A percentile compares a stretch with the other conserved stretches of the same genome.
Evolutionary conservation across 2,888 invertebrate genomes (phyloP).

Genomic region (Leucozona laternaria): DNA sequence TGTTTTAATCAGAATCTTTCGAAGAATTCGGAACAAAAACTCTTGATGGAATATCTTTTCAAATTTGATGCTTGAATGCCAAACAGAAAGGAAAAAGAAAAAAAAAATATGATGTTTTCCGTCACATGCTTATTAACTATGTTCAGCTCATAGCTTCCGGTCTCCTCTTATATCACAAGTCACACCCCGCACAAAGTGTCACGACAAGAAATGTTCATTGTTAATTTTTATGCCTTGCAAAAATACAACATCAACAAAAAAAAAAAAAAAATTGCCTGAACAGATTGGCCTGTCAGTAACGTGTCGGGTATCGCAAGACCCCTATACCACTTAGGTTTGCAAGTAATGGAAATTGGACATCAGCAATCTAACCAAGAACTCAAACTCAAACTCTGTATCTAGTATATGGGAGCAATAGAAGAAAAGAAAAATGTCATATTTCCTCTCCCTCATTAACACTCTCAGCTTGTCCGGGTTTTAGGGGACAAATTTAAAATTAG

Average conservation of each 20-base stretch:
- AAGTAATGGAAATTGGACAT: constrained; percentile 65
- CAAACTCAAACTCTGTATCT: background rate
- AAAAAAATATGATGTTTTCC: constrained; percentile 39
- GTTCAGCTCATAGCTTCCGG: constrained; percentile 2
- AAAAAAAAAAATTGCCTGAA: constrained; percentile 32
- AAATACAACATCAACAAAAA: constrained; percentile 22
- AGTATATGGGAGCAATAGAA: background rate
- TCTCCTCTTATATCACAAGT: background rate
- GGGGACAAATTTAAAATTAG: constrained; percentile 72
- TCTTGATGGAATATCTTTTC: constrained; percentile 11
- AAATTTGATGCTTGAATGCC: constrained; percentile 29
- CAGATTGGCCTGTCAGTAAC: constrained; percentile 71
- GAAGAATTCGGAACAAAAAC: background rate
- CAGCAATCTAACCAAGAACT: constrained; percentile 14
- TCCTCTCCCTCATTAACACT: constrained; percentile 12
- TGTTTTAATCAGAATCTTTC: constrained; percentile 47
- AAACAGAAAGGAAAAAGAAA: background rate
- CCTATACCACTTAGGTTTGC: constrained; percentile 11
- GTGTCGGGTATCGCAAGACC: constrained; percentile 42
- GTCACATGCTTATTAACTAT: constrained; percentile 65
- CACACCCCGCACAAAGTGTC: background rate
- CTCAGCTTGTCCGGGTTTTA: constrained; percentile 11
- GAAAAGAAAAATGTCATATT: constrained; percentile 29
- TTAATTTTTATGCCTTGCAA: constrained; percentile 63
- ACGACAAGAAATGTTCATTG: constrained; percentile 43